These are phyloP conservation scores for Xylota segnis DNA, from an alignment of 2,888 invertebrate species.

Conservation along the genomic window DNA sequence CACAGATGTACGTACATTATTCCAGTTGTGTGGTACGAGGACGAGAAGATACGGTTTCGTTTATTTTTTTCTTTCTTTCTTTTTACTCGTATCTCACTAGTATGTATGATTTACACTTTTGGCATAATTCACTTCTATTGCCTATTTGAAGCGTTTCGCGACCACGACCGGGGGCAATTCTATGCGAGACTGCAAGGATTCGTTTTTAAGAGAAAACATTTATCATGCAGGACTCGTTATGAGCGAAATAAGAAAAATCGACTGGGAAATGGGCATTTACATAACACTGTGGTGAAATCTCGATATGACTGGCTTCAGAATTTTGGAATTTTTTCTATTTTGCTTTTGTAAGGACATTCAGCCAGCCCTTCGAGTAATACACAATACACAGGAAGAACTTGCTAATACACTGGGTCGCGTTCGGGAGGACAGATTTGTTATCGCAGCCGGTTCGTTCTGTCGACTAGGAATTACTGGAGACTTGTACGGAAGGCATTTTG, in stretches of 20 bases:
- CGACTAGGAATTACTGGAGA: conserved; percentile 68
- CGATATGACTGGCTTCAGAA: conserved; percentile 16
- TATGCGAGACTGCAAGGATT: conserved; percentile 8
- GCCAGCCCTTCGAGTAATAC: not conserved
- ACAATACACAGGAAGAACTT: conserved; percentile 4
- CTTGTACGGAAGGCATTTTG: conserved; percentile 45
- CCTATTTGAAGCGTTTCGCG: conserved; percentile 9
- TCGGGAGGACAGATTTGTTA: conserved; percentile 32
- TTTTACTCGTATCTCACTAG: conserved; percentile 42
- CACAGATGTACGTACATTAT: conserved; percentile 29
- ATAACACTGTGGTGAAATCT: conserved; percentile 51
- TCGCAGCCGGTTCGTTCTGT: conserved; percentile 69
- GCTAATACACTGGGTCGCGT: conserved; percentile 27
- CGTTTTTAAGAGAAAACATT: conserved; percentile 43
- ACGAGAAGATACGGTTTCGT: conserved; percentile 13
- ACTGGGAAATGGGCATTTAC: conserved; percentile 42
- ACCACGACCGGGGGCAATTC: conserved; percentile 6
- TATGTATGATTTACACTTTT: conserved; percentile 47
- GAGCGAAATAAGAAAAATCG: conserved; percentile 10
- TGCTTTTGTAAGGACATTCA: conserved; percentile 19
- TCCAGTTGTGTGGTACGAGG: conserved; percentile 29
- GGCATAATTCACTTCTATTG: conserved; percentile 56
- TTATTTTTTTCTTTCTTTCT: too few relatives aligned
- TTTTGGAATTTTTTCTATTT: not conserved
- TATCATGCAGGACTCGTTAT: conserved; percentile 8